Evolutionary conservation across 1,140 invertebrate genomes (phyloP).

Genomic region (Pteromalus puparum): DNA sequence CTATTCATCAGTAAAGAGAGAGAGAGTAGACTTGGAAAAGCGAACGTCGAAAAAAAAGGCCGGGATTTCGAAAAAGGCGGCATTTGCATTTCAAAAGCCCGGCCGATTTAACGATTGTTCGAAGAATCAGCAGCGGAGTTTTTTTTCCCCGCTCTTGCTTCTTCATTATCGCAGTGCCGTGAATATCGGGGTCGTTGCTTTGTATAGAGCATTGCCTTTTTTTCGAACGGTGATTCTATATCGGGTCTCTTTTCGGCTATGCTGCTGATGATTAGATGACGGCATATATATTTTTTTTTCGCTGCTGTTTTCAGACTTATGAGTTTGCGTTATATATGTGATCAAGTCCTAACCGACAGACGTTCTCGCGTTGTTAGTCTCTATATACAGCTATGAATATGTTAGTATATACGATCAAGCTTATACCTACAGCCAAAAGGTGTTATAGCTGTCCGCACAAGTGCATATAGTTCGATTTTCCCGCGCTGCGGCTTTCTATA

Average conservation of each 20-base stretch:
- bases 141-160: background rate
- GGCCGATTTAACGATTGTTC: conserved; percentile 54
- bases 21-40: conserved; percentile 16
- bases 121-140: background rate
- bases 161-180: conserved; percentile 18
- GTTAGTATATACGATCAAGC: background rate
- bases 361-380: too few species aligned
- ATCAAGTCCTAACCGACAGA: background rate
- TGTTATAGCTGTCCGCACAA: background rate
- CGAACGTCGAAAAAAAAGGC: background rate
- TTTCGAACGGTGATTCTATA: background rate
- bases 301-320: too few species aligned
- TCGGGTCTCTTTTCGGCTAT: background rate
- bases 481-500: too few species aligned
- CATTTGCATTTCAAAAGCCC: conserved; percentile 61
- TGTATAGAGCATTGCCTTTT: background rate
- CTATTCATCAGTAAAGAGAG: conserved; percentile 4
- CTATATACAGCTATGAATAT: background rate
- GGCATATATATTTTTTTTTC: too few species aligned
- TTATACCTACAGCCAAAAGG: too few species aligned
- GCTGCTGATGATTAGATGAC: too few species aligned
- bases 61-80: conserved; percentile 38
- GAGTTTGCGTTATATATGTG: too few species aligned
- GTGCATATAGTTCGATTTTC: too few species aligned
- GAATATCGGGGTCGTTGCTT: background rate